phyloP scores from a whole-genome alignment of 2,797 vertebrate species.

The Poecilia gillii region DNA sequence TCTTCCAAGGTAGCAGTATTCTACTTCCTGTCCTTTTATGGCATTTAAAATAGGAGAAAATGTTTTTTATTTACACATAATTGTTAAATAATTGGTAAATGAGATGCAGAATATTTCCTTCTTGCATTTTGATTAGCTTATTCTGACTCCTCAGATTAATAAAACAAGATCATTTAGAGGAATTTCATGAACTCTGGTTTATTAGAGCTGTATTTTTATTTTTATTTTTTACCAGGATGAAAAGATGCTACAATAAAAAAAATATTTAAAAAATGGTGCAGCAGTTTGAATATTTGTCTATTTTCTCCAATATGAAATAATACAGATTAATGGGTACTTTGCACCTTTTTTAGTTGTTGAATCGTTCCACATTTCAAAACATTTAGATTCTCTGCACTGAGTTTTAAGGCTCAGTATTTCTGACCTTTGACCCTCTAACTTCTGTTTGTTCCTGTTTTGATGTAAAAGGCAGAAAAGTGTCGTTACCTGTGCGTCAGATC shows the following conservation, averaged over 20 bases:
- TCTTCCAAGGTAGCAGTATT: neutral
- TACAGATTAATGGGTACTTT: neutral
- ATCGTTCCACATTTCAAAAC: neutral
- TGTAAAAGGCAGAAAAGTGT: constrained; percentile 21
- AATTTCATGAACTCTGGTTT: neutral
- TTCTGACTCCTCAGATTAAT: neutral
- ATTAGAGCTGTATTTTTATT: neutral
- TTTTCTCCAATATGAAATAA: neutral
- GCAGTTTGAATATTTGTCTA: neutral
- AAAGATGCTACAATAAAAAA: neutral
- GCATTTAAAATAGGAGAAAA: neutral
- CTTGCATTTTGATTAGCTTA: neutral
- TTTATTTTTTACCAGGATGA: neutral
- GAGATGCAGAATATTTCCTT: neutral
- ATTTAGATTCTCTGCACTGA: constrained; percentile 22
- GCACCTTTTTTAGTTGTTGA: neutral
- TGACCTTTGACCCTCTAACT: constrained; percentile 12
- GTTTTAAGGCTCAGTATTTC: constrained; percentile 29
- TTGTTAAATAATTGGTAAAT: neutral
- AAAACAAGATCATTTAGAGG: neutral
- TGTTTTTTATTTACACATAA: neutral
- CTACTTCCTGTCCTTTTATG: neutral
- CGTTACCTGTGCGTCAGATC: constrained; percentile 2
- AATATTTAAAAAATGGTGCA: neutral
- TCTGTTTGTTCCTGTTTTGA: constrained; percentile 54